Evolutionary conservation across 2,888 invertebrate species (phyloP).

Genomic region (Hemicrepidius hirtus): DNA sequence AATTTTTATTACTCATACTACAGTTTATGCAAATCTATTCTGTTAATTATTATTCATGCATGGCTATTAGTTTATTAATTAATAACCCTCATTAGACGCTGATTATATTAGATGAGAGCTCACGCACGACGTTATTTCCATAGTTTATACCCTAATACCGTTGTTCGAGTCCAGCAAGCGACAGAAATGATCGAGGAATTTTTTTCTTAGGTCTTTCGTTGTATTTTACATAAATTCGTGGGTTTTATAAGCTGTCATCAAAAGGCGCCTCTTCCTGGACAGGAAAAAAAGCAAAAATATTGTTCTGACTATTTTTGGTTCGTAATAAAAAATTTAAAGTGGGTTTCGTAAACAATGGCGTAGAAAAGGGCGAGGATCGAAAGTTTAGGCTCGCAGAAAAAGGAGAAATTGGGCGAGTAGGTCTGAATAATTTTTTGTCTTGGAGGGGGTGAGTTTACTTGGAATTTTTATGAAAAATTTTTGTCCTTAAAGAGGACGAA

Average conservation of each 20-base stretch:
- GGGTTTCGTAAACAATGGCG: too few species aligned
- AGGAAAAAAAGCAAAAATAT: too few species aligned
- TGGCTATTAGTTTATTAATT: slow-evolving; percentile 33
- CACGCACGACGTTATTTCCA: slow-evolving; percentile 18
- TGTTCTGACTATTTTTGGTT: too few species aligned
- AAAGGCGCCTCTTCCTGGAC: slow-evolving; percentile 17
- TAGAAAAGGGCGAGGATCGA: too few species aligned
- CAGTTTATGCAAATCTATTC: slow-evolving; percentile 31
- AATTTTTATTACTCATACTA: slow-evolving; percentile 27
- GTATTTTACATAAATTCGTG: slow-evolving; percentile 16
- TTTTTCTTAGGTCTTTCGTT: neutral
- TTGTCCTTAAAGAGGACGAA: too few species aligned
- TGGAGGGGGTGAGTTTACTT: too few species aligned
- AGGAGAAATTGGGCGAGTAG: too few species aligned
- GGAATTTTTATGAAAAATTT: too few species aligned
- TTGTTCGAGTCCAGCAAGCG: neutral
- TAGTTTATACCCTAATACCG: slow-evolving; percentile 21
- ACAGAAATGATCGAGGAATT: slow-evolving; percentile 1
- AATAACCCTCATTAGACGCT: slow-evolving; percentile 33
- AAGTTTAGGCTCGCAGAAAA: too few species aligned
- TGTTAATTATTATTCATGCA: slow-evolving; percentile 34
- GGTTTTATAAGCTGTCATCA: slow-evolving; percentile 10
- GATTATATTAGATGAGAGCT: slow-evolving; percentile 30
- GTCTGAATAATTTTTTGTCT: too few species aligned
- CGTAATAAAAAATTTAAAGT: too few species aligned